These are phyloP conservation scores for Falco punctatus DNA, from an alignment of 2,113 vertebrate species.

Conservation along the genomic window DNA sequence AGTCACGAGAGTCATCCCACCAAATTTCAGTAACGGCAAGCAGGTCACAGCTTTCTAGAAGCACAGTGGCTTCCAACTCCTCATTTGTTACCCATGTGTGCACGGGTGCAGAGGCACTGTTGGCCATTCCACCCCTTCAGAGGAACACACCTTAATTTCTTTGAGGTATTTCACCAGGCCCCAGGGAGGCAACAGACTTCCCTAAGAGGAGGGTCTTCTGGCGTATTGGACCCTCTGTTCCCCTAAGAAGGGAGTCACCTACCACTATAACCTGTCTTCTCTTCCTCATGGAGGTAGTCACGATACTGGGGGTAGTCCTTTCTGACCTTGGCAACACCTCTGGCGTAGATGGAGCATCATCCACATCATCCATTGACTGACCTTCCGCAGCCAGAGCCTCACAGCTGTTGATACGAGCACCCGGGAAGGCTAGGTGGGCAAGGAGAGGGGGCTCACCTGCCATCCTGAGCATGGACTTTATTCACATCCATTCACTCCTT, in stretches of 20 bases:
- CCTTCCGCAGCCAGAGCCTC: neutral
- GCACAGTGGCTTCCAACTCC: too few species aligned
- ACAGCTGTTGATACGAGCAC: neutral
- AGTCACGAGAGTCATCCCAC: too few species aligned
- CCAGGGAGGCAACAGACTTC: neutral
- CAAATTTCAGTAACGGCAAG: too few species aligned
- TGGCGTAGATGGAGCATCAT: neutral
- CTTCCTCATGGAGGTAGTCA: neutral
- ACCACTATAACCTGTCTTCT: neutral
- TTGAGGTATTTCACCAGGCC: neutral
- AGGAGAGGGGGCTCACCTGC: neutral
- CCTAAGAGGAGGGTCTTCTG: neutral
- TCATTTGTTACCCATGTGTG: too few species aligned
- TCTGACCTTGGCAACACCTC: neutral
- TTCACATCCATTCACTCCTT: neutral
- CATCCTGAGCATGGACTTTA: neutral
- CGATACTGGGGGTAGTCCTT: neutral
- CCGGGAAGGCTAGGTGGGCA: neutral
- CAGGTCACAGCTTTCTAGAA: too few species aligned
- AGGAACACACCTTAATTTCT: too few species aligned
- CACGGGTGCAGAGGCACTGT: too few species aligned
- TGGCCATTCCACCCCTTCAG: too few species aligned
- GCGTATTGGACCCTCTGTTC: neutral
- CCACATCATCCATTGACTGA: neutral
- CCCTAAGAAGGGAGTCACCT: neutral